These are phyloP conservation scores for Ectropis crepuscularia DNA, from an alignment of 2,888 invertebrate species.

Conservation along the genomic window DNA sequence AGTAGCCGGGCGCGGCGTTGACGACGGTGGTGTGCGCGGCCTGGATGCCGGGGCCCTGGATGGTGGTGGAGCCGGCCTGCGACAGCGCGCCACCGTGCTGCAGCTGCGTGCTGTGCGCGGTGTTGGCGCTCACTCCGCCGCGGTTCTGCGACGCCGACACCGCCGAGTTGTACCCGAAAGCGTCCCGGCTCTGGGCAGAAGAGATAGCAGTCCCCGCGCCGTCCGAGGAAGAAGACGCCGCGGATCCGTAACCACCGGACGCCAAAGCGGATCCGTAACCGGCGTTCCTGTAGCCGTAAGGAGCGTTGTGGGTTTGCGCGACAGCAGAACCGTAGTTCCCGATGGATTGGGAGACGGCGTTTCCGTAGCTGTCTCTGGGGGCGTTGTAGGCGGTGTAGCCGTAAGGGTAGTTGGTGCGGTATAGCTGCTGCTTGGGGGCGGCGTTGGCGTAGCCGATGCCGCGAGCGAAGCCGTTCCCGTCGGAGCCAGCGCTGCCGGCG, in stretches of 20 bases:
- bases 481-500: constrained; percentile 57
- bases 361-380: constrained; percentile 41
- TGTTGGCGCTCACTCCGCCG: constrained; percentile 60
- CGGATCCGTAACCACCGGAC: constrained; percentile 39
- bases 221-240: constrained; percentile 43
- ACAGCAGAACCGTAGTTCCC: constrained; percentile 60
- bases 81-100: constrained; percentile 57
- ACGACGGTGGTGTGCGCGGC: constrained; percentile 67
- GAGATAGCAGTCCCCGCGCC: constrained; percentile 60
- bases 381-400: constrained; percentile 48
- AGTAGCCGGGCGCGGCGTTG: constrained; percentile 59
- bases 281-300: constrained; percentile 35
- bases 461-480: constrained; percentile 56
- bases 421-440: constrained; percentile 44
- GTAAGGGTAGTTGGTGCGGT: constrained; percentile 42
- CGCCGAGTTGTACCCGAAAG: constrained; percentile 51
- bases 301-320: constrained; percentile 58
- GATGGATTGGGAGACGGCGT: constrained; percentile 58
- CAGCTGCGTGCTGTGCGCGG: constrained; percentile 64
- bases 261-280: constrained; percentile 57
- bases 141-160: constrained; percentile 64
- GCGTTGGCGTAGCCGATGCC: constrained; percentile 67
- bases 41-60: constrained; percentile 66
- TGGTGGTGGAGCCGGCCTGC: constrained; percentile 65
- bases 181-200: constrained; percentile 54